Base-by-base conservation (phyloP, 1,140 invertebrate species). In the Theocolax elegans region DNA sequence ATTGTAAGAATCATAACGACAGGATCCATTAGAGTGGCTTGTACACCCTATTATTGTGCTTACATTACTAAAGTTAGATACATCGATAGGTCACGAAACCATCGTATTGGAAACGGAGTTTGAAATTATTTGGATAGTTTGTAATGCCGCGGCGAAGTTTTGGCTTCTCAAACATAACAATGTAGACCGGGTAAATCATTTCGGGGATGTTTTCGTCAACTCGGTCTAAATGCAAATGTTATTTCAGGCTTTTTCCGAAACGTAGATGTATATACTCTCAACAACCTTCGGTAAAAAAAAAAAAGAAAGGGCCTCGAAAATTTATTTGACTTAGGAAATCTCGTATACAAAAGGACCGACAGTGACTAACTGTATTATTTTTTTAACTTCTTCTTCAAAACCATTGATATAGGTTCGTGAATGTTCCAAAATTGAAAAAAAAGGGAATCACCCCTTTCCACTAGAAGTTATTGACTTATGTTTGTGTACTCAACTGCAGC, bases 401-500 rank as follows among this genome's bases (percentile, higher is more conserved):
- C 31, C 12, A 21, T 25, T 15, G 46, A 68, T 6, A 56, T 60
- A n/a, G 48, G 51, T 68, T 60, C 27, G 31, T 2, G 49, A 31
- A n/a, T n/a, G n/a, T n/a, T n/a, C n/a, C n/a, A n/a, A 19, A 27
- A 48, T 29, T 4, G 54, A 58, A 64, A 63, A 68, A 51, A 67
- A 40, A n/a, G n/a, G 44, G 63, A 64, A 48, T 38, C 42, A 46
- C 59, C 68, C 51, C 46, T 63, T 56, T 35, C 49, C 17, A 17
- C 67, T 27, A 17, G 31, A 38, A 64, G 60, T 49, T 71, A 71
- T 71, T 71, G 60, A 71, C 68, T 71, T 71, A 62, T 71, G 60
- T 71, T 71, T 71, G 68, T 71, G 68, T 71, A 64, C 48, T 58
- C 68, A 64, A 71, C 48, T 64, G 68, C 68, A 58, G 40, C 35